Percentiles rank a stretch among this genome's conserved stretches.
Evolutionary conservation across 2,113 vertebrate species (phyloP).

Genomic region (Lipophrys pholis): DNA sequence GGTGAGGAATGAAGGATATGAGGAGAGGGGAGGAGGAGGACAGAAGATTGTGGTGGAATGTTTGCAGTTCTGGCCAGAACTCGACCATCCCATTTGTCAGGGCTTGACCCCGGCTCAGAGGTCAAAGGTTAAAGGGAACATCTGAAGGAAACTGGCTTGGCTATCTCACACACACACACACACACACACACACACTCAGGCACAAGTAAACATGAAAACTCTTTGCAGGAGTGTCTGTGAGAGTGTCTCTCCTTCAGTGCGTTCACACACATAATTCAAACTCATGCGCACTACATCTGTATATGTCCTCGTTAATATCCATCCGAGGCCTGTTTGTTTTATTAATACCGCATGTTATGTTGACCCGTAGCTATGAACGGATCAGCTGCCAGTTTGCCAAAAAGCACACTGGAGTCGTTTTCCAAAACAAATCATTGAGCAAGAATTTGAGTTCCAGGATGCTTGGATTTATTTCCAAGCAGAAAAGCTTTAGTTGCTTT

Average conservation of each 20-base stretch:
- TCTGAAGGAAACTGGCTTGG: slow-evolving; percentile 64
- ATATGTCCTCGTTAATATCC: slow-evolving; percentile 62
- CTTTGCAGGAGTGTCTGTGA: not conserved
- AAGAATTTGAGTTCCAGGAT: slow-evolving; percentile 45
- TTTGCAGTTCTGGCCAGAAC: slow-evolving; percentile 73
- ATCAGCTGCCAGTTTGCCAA: slow-evolving; percentile 49
- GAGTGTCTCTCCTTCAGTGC: slow-evolving; percentile 34
- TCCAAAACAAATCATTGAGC: slow-evolving; percentile 45
- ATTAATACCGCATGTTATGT: slow-evolving; percentile 56
- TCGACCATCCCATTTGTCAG: slow-evolving; percentile 79
- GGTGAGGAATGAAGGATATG: slow-evolving; percentile 61
- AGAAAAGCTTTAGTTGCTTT: slow-evolving; percentile 10
- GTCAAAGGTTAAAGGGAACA: slow-evolving; percentile 72
- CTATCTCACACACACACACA: slow-evolving; percentile 21
- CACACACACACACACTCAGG: slow-evolving; percentile 28
- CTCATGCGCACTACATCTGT: slow-evolving; percentile 43
- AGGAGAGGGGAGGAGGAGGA: slow-evolving; percentile 61
- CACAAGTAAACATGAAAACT: slow-evolving; percentile 60
- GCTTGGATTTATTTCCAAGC: slow-evolving; percentile 34
- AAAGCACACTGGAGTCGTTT: slow-evolving; percentile 40
- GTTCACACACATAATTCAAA: slow-evolving; percentile 52
- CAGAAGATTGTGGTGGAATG: slow-evolving; percentile 79
- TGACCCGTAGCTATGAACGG: slow-evolving; percentile 56
- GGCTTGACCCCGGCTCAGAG: slow-evolving; percentile 67
- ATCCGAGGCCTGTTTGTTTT: slow-evolving; percentile 54